These are phyloP conservation scores for Neofelis nebulosa DNA, from an alignment of 2,113 vertebrate species.

Conservation along the genomic window DNA sequence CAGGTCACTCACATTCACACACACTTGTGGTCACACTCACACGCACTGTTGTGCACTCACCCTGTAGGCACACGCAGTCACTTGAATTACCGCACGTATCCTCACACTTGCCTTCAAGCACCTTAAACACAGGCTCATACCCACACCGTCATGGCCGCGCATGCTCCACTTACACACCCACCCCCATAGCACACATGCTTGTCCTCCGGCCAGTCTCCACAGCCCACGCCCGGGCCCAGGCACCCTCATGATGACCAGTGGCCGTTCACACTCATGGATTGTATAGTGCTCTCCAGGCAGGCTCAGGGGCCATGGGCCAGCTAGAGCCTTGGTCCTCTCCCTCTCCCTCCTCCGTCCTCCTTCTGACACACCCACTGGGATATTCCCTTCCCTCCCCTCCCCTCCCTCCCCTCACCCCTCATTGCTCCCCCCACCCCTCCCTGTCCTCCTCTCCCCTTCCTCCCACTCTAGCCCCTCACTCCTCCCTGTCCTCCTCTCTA, in stretches of 20 bases:
- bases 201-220: not conserved
- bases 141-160: not conserved
- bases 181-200: accelerated
- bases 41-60: not conserved
- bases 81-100: accelerated
- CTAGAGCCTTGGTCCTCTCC: not conserved
- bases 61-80: accelerated
- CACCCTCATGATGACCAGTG: accelerated
- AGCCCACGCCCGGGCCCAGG: not conserved
- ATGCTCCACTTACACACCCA: not conserved
- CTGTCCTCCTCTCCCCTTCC: not conserved
- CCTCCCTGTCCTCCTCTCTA: not conserved
- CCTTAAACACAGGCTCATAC: not conserved
- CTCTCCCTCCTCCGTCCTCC: not conserved
- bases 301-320: not conserved
- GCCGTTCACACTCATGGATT: not conserved
- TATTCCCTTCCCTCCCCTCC: not conserved
- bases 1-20: not conserved
- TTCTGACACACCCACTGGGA: not conserved
- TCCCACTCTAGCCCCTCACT: not conserved
- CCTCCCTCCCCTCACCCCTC: not conserved
- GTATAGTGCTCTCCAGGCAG: not conserved
- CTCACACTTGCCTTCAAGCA: not conserved
- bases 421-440: too few relatives aligned
- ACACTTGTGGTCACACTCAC: not conserved